These are phyloP conservation scores for Cyphomyrmex costatus DNA, from an alignment of 1,140 invertebrate species.

Conservation along the genomic window DNA sequence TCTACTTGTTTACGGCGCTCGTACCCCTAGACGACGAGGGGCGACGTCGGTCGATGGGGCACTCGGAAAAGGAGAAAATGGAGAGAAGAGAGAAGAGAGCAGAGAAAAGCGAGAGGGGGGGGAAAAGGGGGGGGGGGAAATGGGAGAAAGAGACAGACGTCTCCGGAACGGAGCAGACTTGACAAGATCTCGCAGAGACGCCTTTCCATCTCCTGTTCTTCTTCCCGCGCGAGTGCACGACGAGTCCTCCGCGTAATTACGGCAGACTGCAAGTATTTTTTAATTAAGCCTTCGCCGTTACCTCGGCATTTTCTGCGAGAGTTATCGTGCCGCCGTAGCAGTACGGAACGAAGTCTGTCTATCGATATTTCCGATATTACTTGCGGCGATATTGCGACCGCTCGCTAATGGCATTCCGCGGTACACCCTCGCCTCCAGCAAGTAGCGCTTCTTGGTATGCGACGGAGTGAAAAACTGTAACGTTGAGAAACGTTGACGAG, in stretches of 20 bases:
- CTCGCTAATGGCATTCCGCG: conserved; percentile 64
- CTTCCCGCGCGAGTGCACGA: not conserved
- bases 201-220: conserved; percentile 25
- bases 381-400: conserved; percentile 53
- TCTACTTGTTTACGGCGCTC: conserved; percentile 51
- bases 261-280: conserved; percentile 71
- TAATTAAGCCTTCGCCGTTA: conserved; percentile 68
- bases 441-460: conserved; percentile 56
- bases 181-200: conserved; percentile 39
- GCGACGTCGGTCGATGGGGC: conserved; percentile 22
- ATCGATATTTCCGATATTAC: conserved; percentile 74
- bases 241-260: conserved; percentile 60
- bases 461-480: conserved; percentile 45
- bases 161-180: conserved; percentile 21
- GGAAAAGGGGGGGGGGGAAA: too few species aligned
- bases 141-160: not conserved
- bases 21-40: conserved; percentile 28
- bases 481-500: conserved; percentile 19
- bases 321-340: conserved; percentile 61
- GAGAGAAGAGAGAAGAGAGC: not conserved
- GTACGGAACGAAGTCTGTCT: conserved; percentile 62
- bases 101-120: too few species aligned
- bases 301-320: conserved; percentile 65
- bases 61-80: conserved; percentile 13
- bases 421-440: conserved; percentile 33